Evolutionary conservation across 2,113 vertebrate genomes (phyloP).

Genomic region (Psephotus haematonotus): DNA sequence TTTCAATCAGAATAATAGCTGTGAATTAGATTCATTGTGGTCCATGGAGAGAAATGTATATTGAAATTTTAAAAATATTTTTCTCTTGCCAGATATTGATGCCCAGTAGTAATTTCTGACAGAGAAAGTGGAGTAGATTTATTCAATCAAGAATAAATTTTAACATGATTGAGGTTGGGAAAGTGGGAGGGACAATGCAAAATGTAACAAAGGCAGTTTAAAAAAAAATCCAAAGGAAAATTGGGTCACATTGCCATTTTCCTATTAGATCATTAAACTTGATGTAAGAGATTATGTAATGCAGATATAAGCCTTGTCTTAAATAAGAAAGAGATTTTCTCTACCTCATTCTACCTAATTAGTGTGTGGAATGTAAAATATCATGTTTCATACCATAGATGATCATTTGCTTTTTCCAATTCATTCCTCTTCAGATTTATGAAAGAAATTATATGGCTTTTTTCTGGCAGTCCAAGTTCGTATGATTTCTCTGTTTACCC

Average conservation of each 20-base stretch:
- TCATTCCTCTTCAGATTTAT: background rate
- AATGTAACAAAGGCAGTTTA: background rate
- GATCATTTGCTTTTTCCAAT: background rate
- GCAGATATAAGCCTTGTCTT: background rate
- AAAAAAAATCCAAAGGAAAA: background rate
- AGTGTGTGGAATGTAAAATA: background rate
- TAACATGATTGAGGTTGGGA: background rate
- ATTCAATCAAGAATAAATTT: background rate
- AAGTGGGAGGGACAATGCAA: background rate
- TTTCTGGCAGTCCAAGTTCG: background rate
- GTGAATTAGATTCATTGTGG: background rate
- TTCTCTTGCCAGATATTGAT: background rate
- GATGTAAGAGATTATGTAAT: background rate
- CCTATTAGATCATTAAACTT: background rate
- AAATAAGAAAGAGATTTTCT: background rate
- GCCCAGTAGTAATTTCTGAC: background rate
- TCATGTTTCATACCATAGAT: accelerated
- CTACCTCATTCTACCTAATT: background rate
- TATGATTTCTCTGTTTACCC: background rate
- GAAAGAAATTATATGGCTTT: background rate
- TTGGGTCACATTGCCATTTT: background rate
- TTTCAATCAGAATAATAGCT: background rate
- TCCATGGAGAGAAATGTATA: background rate
- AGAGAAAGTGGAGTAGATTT: background rate
- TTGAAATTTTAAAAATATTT: background rate